A percentile compares a stretch with the other conserved stretches of the same genome.
Conservation (phyloP, 2,113 vertebrate species). For the Dolichallabes microphthalmus region DNA sequence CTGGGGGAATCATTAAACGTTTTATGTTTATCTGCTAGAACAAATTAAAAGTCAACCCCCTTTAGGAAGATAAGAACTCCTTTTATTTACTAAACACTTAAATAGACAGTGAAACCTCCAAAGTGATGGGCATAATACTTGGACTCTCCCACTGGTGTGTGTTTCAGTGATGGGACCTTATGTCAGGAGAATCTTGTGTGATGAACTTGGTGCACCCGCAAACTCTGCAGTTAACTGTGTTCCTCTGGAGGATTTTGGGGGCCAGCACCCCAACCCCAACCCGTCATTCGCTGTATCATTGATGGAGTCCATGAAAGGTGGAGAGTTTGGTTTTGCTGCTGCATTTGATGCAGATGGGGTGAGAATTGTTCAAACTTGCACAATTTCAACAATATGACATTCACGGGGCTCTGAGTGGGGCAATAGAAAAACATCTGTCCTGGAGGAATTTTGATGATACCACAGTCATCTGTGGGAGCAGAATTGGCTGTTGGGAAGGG, state of each 20-base stretch:
- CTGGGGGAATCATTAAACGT: not conserved
- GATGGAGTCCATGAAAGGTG: constrained; percentile 94
- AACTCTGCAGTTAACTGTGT: constrained; percentile 96
- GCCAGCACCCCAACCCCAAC: constrained; percentile 91
- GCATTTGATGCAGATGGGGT: constrained; percentile 98
- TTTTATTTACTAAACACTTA: not conserved
- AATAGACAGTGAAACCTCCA: not conserved
- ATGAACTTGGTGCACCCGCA: constrained; percentile 92
- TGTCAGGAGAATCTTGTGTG: constrained; percentile 91
- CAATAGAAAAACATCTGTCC: not conserved
- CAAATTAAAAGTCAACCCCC: not conserved
- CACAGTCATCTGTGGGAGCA: not conserved
- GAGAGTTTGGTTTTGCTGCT: constrained; percentile 94
- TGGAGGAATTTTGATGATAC: not conserved
- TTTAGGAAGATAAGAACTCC: not conserved
- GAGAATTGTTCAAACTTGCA: constrained; percentile 51
- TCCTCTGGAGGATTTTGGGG: constrained; percentile 95
- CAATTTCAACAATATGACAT: not conserved
- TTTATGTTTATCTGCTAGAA: not conserved
- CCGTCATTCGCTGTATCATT: constrained; percentile 86
- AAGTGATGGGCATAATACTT: not conserved
- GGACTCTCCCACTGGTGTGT: not conserved
- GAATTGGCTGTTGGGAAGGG: not conserved
- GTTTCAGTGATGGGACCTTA: constrained; percentile 94
- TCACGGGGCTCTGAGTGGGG: not conserved